Percentiles rank a stretch among this genome's conserved stretches.
Evolutionary conservation across 2,113 vertebrate species (phyloP).

Genomic region (Hylia prasina): DNA sequence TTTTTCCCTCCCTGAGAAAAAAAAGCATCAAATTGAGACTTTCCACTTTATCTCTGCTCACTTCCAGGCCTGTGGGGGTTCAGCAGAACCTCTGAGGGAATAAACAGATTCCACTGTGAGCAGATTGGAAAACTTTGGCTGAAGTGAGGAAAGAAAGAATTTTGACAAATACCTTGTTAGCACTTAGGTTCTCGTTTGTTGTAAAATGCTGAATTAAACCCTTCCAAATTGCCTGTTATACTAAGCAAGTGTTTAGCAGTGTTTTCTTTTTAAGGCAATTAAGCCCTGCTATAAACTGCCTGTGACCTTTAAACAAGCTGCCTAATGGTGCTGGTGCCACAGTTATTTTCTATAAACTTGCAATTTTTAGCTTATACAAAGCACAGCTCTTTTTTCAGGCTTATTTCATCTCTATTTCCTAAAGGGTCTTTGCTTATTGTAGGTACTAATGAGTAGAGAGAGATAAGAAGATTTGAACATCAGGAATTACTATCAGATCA

Average conservation of each 20-base stretch:
- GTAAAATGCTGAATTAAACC: not conserved
- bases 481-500: not conserved
- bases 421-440: not conserved
- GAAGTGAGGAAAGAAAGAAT: not conserved
- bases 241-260: slow-evolving; percentile 10
- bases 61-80: not conserved
- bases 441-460: not conserved
- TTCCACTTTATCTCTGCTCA: not conserved
- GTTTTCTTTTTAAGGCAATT: slow-evolving; percentile 33
- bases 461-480: not conserved
- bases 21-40: not conserved
- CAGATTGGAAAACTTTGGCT: not conserved
- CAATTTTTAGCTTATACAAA: not conserved
- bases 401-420: not conserved
- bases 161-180: not conserved
- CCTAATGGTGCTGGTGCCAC: not conserved
- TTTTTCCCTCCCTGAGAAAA: not conserved
- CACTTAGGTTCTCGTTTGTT: not conserved
- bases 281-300: slow-evolving; percentile 12
- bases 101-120: not conserved
- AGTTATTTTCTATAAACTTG: not conserved
- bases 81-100: not conserved
- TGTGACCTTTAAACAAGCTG: slow-evolving; percentile 50
- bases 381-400: not conserved
- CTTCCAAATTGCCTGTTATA: not conserved